phyloP scores from a whole-genome alignment of 2,113 vertebrate species.

The Heterocephalus glaber region DNA sequence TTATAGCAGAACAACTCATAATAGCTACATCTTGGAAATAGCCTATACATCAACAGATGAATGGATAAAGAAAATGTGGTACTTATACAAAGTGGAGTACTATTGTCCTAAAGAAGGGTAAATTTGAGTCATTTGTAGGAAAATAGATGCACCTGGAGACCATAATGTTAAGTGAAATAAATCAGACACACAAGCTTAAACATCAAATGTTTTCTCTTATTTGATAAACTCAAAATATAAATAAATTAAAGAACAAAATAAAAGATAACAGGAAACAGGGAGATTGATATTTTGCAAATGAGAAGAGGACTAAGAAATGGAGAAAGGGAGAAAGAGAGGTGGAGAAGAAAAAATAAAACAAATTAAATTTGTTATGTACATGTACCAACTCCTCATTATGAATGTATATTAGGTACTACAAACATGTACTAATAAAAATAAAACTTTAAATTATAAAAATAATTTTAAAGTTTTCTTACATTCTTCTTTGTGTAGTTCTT shows the following conservation, averaged over 20 bases:
- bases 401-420: background rate
- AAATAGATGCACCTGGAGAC: too few relatives aligned
- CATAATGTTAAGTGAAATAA: too few relatives aligned
- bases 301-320: background rate
- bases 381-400: background rate
- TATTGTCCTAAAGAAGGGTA: background rate
- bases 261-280: too few relatives aligned
- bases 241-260: too few relatives aligned
- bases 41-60: background rate
- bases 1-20: background rate
- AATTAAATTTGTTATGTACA: background rate
- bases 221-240: too few relatives aligned
- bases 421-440: background rate
- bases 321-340: background rate
- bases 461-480: conserved; percentile 18
- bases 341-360: background rate
- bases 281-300: background rate
- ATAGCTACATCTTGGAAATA: background rate
- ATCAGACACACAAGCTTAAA: too few relatives aligned
- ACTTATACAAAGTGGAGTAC: background rate
- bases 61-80: background rate
- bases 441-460: background rate
- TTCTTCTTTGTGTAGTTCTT: background rate
- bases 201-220: too few relatives aligned
- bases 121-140: too few relatives aligned